Evolutionary conservation across 1,140 invertebrate genomes (phyloP), one percentile per base, ranked within the genome.

Genomic region (Megalonaias nervosa): DNA sequence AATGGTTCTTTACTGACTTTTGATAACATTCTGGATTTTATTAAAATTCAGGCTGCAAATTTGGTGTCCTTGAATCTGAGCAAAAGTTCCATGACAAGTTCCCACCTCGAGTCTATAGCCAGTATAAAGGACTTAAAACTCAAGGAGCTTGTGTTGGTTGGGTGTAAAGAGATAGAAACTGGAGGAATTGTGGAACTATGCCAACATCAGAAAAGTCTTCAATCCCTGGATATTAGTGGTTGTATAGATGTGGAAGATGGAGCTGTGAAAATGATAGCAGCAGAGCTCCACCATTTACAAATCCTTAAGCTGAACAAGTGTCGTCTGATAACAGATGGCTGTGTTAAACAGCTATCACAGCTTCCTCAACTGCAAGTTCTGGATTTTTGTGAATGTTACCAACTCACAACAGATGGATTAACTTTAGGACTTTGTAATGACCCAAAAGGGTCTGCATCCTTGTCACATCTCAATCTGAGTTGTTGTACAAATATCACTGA

Each of bases 1-100:
- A 94, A 93, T 26, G 92, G 94, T 85, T 93, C 93, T 79, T 93
- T 95, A 15, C 87, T 95, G 16, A 95, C 94, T 57, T 95, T 95
- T 85, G 91, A 93, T 66, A 94, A 94, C 85, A 91, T 95, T 31
- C 83, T 93, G 55, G 90, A 92, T 67, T 93, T 93, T 82, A 88
- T 95, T 61, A 86, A 89, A 68, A 86, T 89, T n/a, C 92, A 93
- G 82, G 91, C 92, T 2, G 85, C 88, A 19, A 89, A 88, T 23
- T 88, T 95, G 6, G 94, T 93, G 81, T 89, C 91, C 19, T 83
- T 95, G 23, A 91, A 93, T 77, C 93, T 95, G 78, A 93, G 93
- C 67, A 92, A 92, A 71, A 95, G 94, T 38, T 88, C 94, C 0
- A 93, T 95, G 64, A 93, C 94, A 87, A 93, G 94, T 66, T 88